Evolutionary conservation across 2,113 vertebrate genomes (phyloP).

Genomic region (Lethenteron reissneri): DNA sequence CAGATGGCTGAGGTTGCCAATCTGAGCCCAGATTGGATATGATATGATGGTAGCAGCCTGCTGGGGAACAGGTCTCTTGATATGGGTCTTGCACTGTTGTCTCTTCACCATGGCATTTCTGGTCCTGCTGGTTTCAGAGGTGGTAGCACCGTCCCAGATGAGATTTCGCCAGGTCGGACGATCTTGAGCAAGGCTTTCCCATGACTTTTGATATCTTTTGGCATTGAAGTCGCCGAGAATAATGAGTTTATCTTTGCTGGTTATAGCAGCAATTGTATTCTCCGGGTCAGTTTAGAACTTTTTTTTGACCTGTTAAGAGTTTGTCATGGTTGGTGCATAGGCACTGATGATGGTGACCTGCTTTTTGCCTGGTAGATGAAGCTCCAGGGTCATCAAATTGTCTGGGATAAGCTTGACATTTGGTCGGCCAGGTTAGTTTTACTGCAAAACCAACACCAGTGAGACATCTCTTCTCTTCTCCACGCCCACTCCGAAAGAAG

Average conservation of each 20-base stretch:
- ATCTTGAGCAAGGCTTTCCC: too few relatives aligned
- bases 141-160: too few relatives aligned
- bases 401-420: background rate
- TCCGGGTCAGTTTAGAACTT: background rate
- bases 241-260: slow-evolving; percentile 3
- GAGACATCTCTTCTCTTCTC: background rate
- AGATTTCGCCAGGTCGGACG: too few relatives aligned
- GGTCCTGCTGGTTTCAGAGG: too few relatives aligned
- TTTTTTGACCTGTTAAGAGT: background rate
- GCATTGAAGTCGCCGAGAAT: background rate
- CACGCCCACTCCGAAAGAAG: background rate
- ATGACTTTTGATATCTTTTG: background rate
- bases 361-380: background rate
- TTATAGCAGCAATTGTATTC: background rate
- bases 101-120: too few relatives aligned
- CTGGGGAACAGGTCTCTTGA: too few relatives aligned
- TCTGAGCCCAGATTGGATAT: too few relatives aligned
- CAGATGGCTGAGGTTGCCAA: too few relatives aligned
- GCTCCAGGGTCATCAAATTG: background rate
- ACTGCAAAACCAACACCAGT: background rate
- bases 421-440: background rate
- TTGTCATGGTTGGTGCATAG: background rate
- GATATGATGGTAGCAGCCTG: too few relatives aligned
- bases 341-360: slow-evolving; percentile 1
- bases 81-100: too few relatives aligned